Base-by-base conservation (phyloP, 2,797 vertebrate genomes). In the Pitangus sulphuratus region DNA sequence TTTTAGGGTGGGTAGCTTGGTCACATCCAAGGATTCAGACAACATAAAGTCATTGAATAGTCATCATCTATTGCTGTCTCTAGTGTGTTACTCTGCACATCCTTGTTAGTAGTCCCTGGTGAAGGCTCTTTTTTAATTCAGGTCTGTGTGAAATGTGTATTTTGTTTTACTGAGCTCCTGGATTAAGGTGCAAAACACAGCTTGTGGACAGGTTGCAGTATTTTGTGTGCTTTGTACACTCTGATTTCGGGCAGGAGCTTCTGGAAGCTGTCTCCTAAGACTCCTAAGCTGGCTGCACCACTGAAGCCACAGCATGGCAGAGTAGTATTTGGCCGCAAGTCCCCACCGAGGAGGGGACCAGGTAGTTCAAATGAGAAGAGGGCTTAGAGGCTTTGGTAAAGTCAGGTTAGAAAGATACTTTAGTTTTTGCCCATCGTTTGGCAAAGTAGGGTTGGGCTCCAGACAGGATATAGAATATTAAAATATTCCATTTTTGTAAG, bases 231-330 rank as follows among this genome's bases (percentile, higher is more conserved):
- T 48, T 65, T 78, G 28, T 40, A 78, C 51, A 45, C 24, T 76
- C 42, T 31, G 5, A 61, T 62, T 14, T 78, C 26, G 11, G 56
- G 19, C 24, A 89, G 11, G 5, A 74, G 9, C 19, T 24, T 50
- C 18, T 33, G 44, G 30, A 87, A 72, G 10, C 50, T 51, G 50
- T 17, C 28, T 51, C 50, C 28, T 51, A 30, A 51, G 28, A 17
- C 8, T 39, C 15, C 12, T 20, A 50, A 53, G 8, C 5, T 50
- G 39, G 3, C 24, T 68, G n/a, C 0, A 1, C 26, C 1, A 0
- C 11, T 50, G 40, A 68, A 84, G 53, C 8, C 20, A 37, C 11
- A 45, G 31, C 2, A 1, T 14, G 69, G 19, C 30, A 51, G 45
- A 68, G 33, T 18, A 64, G 21, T 24, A 35, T 44, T 57, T 61